Base-by-base conservation (phyloP, 2,797 vertebrate species). In the Cottoperca gobio region DNA sequence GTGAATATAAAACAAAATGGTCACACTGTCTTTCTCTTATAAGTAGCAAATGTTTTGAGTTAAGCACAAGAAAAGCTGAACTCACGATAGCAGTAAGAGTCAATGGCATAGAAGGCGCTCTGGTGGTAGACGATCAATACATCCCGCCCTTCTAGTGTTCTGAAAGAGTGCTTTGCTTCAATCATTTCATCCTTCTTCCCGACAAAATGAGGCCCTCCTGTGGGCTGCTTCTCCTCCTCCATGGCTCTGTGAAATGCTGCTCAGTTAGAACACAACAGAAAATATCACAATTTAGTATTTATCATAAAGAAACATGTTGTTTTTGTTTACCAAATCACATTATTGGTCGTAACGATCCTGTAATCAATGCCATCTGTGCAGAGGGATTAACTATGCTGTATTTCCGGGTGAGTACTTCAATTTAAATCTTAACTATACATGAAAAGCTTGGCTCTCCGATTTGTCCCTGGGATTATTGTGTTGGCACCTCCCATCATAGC, bases 61-160 rank as follows among this genome's bases (percentile, higher is more conserved):
- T 39, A 39, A 39, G 12, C 13, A 46, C 16, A 16, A 35, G 5
- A 67, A 43, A 16, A 72, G 14, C 5, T 8, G 7, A 50, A 94
- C 97, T 98, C 92, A 99, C 97, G 97, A 83, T 99, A 97, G 85
- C 98, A 99, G 73, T 96, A 96, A 50, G 93, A 95, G 73, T 99
- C 98, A 89, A 99, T 69, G 57, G 96, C 97, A 35, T 98, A 94
- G 79, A 97, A 96, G 75, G 80, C 89, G 66, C 88, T 96, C 54
- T 93, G 81, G 11, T 97, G 95, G 84, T 95, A 89, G 89, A 99
- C 92, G 84, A 99, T 84, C 42, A 98, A 92, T n/a, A 98, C 43
- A 80, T 97, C 95, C 81, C 96, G 96, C 19, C 92, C 96, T 4
- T 94, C 86, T 13, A 97, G 52, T 64, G 93, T 95, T 78, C 92